These are phyloP conservation scores for Ctenochaetus hawaiiensis DNA, from an alignment of 2,797 vertebrate species.

Conservation along the genomic window DNA sequence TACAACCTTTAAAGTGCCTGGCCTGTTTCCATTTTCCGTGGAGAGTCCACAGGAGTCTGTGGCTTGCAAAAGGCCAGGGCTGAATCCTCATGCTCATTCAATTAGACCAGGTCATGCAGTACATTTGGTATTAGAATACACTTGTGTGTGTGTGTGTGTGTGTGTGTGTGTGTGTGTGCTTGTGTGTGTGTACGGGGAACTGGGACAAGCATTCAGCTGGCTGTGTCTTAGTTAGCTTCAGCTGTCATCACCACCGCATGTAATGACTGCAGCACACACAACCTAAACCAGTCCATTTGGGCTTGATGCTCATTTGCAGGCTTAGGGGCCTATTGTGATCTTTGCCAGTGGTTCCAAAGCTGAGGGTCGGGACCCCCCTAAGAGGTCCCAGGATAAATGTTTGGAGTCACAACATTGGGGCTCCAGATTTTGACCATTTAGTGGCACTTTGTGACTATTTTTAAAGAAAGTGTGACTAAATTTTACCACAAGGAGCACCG, in stretches of 20 bases:
- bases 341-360: background rate
- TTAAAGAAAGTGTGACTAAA: no score
- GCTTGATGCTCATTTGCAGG: background rate
- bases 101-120: constrained; percentile 32
- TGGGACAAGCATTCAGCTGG: background rate
- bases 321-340: background rate
- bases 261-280: background rate
- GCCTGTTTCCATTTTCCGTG: constrained; percentile 44
- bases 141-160: constrained; percentile 1
- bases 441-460: no score
- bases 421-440: no score
- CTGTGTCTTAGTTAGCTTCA: background rate
- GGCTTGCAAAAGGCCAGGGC: constrained; percentile 25
- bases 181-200: background rate
- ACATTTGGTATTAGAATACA: background rate
- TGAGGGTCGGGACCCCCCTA: background rate
- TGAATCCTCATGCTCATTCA: constrained; percentile 26
- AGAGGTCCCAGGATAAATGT: background rate
- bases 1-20: constrained; percentile 21
- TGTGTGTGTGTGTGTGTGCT: background rate
- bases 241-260: background rate
- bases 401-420: background rate
- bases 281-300: background rate
- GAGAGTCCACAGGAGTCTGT: constrained; percentile 28
- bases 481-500: no score